Evolutionary conservation across 2,113 vertebrate genomes (phyloP).

Genomic region (Columbina picui): DNA sequence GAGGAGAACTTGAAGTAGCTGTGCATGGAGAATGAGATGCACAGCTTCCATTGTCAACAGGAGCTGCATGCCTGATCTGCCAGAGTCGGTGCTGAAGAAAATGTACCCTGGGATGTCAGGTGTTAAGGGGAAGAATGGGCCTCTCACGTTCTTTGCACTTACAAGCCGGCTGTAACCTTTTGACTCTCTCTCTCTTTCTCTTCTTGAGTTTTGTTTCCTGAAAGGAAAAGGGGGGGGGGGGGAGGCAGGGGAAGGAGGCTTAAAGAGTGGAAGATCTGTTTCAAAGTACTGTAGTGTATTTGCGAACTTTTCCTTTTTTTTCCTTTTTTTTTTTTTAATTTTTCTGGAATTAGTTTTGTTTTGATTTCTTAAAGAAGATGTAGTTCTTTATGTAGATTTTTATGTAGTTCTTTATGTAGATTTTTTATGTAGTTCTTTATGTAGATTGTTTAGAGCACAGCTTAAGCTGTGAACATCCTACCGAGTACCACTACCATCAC

Average conservation of each 20-base stretch:
- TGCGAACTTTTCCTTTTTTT: not conserved
- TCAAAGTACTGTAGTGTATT: constrained; percentile 30
- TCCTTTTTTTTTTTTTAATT: not conserved
- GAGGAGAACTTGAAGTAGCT: not conserved
- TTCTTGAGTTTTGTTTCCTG: constrained; percentile 68
- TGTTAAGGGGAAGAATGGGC: constrained; percentile 70
- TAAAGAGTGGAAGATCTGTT: constrained; percentile 32
- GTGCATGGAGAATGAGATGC: constrained; percentile 5
- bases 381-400: not conserved
- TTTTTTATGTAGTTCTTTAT: not conserved
- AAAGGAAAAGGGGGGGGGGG: constrained; percentile 53
- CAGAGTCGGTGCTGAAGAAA: not conserved
- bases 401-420: no score
- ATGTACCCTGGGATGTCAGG: constrained; percentile 62
- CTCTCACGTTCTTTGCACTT: constrained; percentile 66
- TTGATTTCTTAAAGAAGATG: not conserved
- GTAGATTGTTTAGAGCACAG: not conserved
- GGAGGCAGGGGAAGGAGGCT: not conserved
- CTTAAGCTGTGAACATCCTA: not conserved
- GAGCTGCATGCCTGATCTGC: constrained; percentile 49
- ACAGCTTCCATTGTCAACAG: constrained; percentile 27
- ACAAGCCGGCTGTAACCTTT: constrained; percentile 62
- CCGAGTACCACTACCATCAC: not conserved
- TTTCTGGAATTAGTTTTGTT: not conserved
- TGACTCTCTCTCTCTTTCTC: constrained; percentile 64